Evolutionary conservation across 2,113 vertebrate species (phyloP).

Genomic region (Hemiprocne comata): DNA sequence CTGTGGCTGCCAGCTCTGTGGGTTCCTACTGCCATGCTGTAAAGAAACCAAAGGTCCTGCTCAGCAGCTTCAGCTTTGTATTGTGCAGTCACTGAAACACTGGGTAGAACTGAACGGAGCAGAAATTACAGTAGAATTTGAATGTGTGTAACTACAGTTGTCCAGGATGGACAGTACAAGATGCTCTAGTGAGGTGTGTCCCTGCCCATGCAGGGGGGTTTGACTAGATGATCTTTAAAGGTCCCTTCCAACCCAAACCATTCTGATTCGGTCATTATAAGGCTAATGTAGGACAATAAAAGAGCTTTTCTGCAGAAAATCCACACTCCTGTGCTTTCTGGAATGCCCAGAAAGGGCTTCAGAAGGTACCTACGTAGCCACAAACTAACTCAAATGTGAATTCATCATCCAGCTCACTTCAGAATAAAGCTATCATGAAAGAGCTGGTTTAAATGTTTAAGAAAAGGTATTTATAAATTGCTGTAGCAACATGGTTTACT

Average conservation of each 20-base stretch:
- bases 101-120: no score
- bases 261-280: neutral
- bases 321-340: neutral
- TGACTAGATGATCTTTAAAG: neutral
- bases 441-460: constrained; percentile 64
- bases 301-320: neutral
- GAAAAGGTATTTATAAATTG: constrained; percentile 51
- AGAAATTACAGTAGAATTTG: neutral
- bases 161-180: neutral
- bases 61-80: neutral
- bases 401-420: neutral
- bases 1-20: neutral
- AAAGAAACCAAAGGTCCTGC: neutral
- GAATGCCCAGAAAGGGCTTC: neutral
- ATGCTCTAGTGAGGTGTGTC: neutral
- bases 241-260: neutral
- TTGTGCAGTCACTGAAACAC: neutral
- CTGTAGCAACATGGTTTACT: constrained; percentile 37
- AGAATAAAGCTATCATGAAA: neutral
- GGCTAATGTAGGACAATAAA: neutral
- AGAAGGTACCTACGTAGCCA: neutral
- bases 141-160: no score
- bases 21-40: neutral
- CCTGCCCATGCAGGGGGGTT: neutral
- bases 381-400: neutral